phyloP scores from a whole-genome alignment of 2,113 vertebrate genomes.

The Rhinoderma darwinii region DNA sequence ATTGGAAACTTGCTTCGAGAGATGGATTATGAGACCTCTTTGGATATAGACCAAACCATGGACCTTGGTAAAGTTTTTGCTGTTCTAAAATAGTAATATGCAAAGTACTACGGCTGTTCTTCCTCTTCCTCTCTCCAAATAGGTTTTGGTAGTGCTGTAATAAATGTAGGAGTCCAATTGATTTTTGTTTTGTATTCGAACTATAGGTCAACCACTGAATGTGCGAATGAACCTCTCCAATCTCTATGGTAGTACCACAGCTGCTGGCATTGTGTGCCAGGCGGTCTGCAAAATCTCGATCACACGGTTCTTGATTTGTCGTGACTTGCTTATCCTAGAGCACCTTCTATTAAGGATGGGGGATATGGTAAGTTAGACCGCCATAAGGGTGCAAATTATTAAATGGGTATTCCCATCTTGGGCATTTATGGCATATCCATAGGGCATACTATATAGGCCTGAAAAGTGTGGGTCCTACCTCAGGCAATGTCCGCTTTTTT shows the following conservation, averaged over 20 bases:
- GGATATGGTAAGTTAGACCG: constrained; percentile 78
- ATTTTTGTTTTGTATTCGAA: neutral
- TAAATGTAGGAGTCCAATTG: neutral
- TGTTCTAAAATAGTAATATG: neutral
- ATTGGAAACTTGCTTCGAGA: constrained; percentile 85
- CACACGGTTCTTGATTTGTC: constrained; percentile 84
- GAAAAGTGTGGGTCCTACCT: too few species aligned
- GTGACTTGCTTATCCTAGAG: constrained; percentile 90
- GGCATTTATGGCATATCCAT: neutral
- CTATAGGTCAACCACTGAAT: constrained; percentile 76
- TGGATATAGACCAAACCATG: constrained; percentile 69
- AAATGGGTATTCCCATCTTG: neutral
- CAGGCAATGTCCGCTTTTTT: too few species aligned
- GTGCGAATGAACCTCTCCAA: constrained; percentile 82
- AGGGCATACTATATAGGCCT: too few species aligned
- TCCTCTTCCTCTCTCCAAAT: accelerated
- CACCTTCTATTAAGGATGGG: constrained; percentile 84
- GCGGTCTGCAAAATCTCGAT: constrained; percentile 79
- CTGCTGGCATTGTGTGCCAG: constrained; percentile 77
- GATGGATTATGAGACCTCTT: constrained; percentile 90
- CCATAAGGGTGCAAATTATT: neutral
- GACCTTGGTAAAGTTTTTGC: neutral
- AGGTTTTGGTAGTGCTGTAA: neutral
- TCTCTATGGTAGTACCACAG: constrained; percentile 81
- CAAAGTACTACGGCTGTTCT: neutral